Percentiles rank a stretch among this genome's conserved stretches.
phyloP scores from a whole-genome alignment of 2,888 invertebrate species.

The Drosophila putrida region DNA sequence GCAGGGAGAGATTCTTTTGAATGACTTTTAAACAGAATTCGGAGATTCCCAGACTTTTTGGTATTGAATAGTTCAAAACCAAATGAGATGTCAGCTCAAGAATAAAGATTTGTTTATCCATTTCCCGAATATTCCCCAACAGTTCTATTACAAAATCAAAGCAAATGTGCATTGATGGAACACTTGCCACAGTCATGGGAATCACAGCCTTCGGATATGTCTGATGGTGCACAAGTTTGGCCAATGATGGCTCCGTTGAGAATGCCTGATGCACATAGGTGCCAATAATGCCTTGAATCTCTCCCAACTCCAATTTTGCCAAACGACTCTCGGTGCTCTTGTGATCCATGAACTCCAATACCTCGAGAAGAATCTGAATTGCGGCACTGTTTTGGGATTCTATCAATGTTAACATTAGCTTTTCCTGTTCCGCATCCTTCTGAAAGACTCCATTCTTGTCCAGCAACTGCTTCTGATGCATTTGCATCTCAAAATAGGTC shows the following conservation, averaged over 20 bases:
- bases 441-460: constrained; percentile 91
- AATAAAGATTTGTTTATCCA: constrained; percentile 97
- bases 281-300: constrained; percentile 96
- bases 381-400: constrained; percentile 98
- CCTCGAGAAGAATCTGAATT: constrained; percentile 96
- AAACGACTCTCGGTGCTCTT: constrained; percentile 89
- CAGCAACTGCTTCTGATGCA: constrained; percentile 91
- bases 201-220: constrained; percentile 97
- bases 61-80: constrained; percentile 96
- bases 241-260: constrained; percentile 96
- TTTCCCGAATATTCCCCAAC: constrained; percentile 95
- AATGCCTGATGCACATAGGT: constrained; percentile 98
- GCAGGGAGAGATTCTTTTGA: constrained; percentile 91
- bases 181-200: constrained; percentile 95
- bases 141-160: constrained; percentile 98
- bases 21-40: constrained; percentile 95
- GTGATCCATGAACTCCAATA: constrained; percentile 91
- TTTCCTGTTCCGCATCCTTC: constrained; percentile 94
- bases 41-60: constrained; percentile 96
- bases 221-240: constrained; percentile 98
- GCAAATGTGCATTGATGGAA: constrained; percentile 99
- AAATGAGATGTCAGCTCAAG: constrained; percentile 96
- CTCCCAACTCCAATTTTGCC: constrained; percentile 92
- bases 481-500: constrained; percentile 93
- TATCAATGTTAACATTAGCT: constrained; percentile 94